These are phyloP conservation scores for Serrognathus titanus DNA, from an alignment of 2,888 invertebrate genomes.

Conservation along the genomic window DNA sequence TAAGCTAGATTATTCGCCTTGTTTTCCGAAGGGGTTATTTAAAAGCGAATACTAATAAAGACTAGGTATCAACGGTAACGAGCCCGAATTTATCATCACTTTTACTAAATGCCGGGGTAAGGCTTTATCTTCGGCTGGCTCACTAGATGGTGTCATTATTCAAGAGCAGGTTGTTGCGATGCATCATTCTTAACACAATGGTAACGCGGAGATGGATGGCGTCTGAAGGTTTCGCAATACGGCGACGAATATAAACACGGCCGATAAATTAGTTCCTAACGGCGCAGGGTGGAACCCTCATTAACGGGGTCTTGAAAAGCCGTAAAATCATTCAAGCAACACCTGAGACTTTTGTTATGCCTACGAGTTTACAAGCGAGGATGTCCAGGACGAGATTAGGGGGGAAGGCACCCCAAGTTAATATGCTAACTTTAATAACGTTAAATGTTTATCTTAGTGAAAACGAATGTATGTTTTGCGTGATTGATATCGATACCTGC, in stretches of 20 bases:
- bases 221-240: conserved; percentile 19
- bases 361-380: neutral
- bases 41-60: conserved; percentile 5
- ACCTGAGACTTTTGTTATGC: conserved; percentile 19
- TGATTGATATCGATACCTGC: no score
- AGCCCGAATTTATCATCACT: conserved; percentile 20
- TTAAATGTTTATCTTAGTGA: no score
- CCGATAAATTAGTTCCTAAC: conserved; percentile 40
- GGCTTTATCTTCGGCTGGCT: conserved; percentile 33
- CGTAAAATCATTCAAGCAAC: conserved; percentile 20
- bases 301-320: conserved; percentile 28
- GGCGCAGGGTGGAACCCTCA: conserved; percentile 32
- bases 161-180: conserved; percentile 38
- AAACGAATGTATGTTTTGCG: no score
- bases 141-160: conserved; percentile 38
- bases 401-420: no score
- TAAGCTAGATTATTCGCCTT: no score
- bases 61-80: conserved; percentile 19
- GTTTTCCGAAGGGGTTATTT: neutral
- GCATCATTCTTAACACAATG: conserved; percentile 32
- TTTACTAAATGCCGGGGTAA: conserved; percentile 18
- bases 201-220: conserved; percentile 22
- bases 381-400: no score
- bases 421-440: no score
- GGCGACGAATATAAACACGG: conserved; percentile 38